Evolutionary conservation across 2,888 invertebrate species (phyloP).

Genomic region (Drosophila monieri): DNA sequence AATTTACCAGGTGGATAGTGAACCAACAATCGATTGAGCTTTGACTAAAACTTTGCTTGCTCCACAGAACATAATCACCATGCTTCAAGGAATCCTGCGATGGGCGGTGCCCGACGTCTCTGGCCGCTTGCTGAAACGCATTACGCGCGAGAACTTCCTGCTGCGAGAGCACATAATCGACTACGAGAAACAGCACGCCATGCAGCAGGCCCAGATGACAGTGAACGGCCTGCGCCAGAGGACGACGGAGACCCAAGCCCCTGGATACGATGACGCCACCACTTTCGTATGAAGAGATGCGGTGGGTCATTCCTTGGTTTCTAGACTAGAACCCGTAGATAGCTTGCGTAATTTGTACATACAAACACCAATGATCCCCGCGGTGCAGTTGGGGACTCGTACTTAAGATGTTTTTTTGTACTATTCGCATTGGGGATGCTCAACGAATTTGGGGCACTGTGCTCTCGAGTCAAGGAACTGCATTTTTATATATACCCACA

Average conservation of each 20-base stretch:
- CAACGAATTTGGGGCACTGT: conserved; percentile 19
- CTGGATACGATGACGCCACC: conserved; percentile 36
- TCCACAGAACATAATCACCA: conserved; percentile 89
- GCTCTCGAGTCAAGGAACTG: conserved; percentile 28
- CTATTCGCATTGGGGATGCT: conserved; percentile 30
- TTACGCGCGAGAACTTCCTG: conserved; percentile 89
- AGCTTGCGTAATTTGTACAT: conserved; percentile 57
- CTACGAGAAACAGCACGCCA: conserved; percentile 83
- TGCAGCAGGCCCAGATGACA: conserved; percentile 30
- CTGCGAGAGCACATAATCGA: conserved; percentile 90
- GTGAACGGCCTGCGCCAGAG: conserved; percentile 38
- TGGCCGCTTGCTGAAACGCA: conserved; percentile 88
- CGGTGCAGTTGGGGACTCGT: conserved; percentile 17
- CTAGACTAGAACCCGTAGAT: conserved; percentile 9
- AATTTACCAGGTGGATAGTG: conserved; percentile 86
- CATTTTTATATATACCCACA: conserved; percentile 31
- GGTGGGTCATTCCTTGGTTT: conserved; percentile 11
- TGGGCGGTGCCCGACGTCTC: conserved; percentile 92
- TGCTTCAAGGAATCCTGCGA: conserved; percentile 89
- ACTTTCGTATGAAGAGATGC: conserved; percentile 52
- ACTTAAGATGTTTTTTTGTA: conserved; percentile 40
- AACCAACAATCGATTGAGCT: background rate
- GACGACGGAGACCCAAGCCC: conserved; percentile 24
- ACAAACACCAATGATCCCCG: conserved; percentile 16
- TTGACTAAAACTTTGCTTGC: conserved; percentile 6